Evolutionary conservation across 2,113 vertebrate genomes (phyloP), one percentile per base, ranked within the genome.

Genomic region (Chamaetylas fuelleborni): DNA sequence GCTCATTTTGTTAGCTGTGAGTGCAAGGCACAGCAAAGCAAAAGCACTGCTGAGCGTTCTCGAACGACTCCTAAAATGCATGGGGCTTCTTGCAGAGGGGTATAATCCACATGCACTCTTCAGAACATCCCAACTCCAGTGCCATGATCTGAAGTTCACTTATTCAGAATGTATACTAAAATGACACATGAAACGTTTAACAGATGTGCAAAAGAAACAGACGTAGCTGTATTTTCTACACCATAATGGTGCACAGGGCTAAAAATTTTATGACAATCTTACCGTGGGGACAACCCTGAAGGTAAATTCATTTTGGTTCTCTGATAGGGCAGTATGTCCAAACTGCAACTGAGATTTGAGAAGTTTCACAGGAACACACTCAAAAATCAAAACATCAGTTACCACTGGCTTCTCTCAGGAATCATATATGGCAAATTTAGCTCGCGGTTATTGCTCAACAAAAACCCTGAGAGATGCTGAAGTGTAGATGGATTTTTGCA

Each of bases 1-100:
- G 69, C 8, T 14, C 71, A 86, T 93, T 97, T 95, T 79, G 95
- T 86, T 96, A 94, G 78, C 91, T 90, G 70, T 14, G 31, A 86
- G 67, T 53, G 33, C 64, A 70, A 71, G 5, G 88, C 76, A 42
- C 22, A 91, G 84, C 61, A 82, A 93, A 81, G 83, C 1, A 4
- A 88, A 95, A 95, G 65, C 54, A 92, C 81, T 5, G 11, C 16
- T 57, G 47, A 90, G 80, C 0, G 5, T 31, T 67, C 45, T 51
- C 5, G 2, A 94, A 90, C 34, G 62, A 70, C 48, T 93, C 66
- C 74, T 90, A 71, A 4, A 88, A 94, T 72, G 81, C 45, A 57
- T 0, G 2, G 54, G 56, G 62, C 56, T 96, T 92, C 79, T 90
- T 82, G 50, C 82, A 87, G 81, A 74, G 60, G 36, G 57, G 18